Percentiles rank a stretch among this genome's conserved stretches.
These are phyloP conservation scores for Erebia palarica DNA, from an alignment of 2,888 invertebrate genomes.

Conservation along the genomic window DNA sequence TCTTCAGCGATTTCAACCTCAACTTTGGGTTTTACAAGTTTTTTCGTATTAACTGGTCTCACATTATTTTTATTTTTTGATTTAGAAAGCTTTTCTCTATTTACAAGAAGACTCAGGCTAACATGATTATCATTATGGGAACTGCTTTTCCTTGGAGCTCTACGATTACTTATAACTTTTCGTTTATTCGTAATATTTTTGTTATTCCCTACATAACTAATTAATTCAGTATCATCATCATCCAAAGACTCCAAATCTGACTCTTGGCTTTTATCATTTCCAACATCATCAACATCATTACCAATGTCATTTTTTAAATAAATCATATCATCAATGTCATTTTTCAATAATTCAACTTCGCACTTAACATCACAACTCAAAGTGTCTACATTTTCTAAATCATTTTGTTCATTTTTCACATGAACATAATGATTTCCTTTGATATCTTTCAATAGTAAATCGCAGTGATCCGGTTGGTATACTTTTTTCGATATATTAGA, in stretches of 20 bases:
- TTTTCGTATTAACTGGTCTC: background rate
- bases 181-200: background rate
- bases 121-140: background rate
- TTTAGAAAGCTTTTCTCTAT: background rate
- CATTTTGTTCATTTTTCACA: background rate
- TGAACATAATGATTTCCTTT: background rate
- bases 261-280: background rate
- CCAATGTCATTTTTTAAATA: background rate
- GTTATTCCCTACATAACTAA: background rate
- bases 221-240: background rate
- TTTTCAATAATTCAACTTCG: background rate
- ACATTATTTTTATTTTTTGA: background rate
- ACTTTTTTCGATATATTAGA: conserved; percentile 1
- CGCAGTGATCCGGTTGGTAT: conserved; percentile 1
- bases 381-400: background rate
- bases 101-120: background rate
- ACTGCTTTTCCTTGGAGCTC: background rate
- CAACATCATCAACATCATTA: background rate
- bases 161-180: background rate
- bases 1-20: background rate
- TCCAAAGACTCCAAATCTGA: background rate
- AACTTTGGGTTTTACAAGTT: background rate
- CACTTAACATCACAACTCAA: background rate
- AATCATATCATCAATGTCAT: background rate
- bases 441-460: background rate